Evolutionary conservation across 2,113 vertebrate species (phyloP).

Genomic region (Lasiurus cinereus): DNA sequence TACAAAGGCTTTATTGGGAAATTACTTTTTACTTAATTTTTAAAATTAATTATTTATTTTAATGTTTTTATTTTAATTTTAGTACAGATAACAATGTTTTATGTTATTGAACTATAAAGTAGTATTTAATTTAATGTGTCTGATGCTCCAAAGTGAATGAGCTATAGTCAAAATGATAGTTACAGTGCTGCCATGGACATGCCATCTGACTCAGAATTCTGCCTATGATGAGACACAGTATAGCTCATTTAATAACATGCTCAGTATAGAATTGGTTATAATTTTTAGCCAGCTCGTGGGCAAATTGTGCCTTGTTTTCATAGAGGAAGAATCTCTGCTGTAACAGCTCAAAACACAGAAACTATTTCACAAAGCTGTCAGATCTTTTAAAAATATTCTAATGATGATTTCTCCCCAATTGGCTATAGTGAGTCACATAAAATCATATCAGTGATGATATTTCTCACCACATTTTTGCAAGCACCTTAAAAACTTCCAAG

Average conservation of each 20-base stretch:
- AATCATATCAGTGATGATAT: not conserved
- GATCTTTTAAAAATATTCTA: not conserved
- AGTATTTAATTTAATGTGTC: not conserved
- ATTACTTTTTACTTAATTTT: not conserved
- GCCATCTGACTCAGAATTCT: not conserved
- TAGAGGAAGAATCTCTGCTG: not conserved
- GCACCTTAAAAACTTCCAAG: not conserved
- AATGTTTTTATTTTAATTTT: not conserved
- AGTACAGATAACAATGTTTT: not conserved
- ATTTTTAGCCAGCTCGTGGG: not conserved
- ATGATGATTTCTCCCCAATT: not conserved
- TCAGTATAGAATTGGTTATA: not conserved
- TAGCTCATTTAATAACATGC: slow-evolving; percentile 22
- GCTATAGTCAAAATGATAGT: not conserved
- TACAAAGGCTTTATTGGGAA: not conserved
- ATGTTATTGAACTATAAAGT: not conserved
- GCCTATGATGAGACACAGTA: not conserved
- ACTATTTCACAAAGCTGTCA: not conserved
- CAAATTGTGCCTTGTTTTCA: not conserved
- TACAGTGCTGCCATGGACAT: not conserved
- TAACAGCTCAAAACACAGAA: not conserved
- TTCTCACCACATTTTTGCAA: not conserved
- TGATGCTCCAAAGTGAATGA: not conserved
- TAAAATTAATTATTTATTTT: not conserved
- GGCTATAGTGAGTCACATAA: not conserved